Percentiles rank a stretch among this genome's conserved stretches.
These are phyloP conservation scores for Alloscopus bannaensis DNA, from an alignment of 2,888 invertebrate species.

Conservation along the genomic window DNA sequence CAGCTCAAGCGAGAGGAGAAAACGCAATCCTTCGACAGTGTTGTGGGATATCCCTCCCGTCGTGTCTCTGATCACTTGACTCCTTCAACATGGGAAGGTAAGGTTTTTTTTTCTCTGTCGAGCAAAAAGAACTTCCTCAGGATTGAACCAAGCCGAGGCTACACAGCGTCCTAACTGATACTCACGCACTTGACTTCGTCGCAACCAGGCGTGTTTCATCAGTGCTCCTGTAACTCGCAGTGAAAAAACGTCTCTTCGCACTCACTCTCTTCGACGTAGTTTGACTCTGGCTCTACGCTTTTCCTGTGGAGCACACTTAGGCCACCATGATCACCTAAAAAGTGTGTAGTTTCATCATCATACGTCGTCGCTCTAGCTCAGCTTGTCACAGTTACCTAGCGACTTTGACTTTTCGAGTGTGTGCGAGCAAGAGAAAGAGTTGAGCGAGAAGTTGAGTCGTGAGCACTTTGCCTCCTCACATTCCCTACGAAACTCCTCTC, in stretches of 20 bases:
- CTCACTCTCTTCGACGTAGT: constrained; percentile 2
- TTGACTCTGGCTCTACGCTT: too few relatives aligned
- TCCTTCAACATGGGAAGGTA: constrained; percentile 43
- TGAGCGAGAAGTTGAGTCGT: neutral
- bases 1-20: neutral
- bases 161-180: constrained; percentile 62
- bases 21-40: constrained; percentile 31
- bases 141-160: constrained; percentile 54
- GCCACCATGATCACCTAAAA: constrained; percentile 15
- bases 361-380: neutral
- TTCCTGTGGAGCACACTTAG: too few relatives aligned
- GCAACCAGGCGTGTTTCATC: constrained; percentile 67
- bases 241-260: constrained; percentile 14
- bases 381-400: constrained; percentile 57
- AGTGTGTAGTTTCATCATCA: constrained; percentile 24
- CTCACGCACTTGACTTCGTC: constrained; percentile 72
- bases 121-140: constrained; percentile 45
- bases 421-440: constrained; percentile 1
- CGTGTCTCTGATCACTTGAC: constrained; percentile 20
- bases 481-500: too few relatives aligned
- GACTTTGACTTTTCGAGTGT: constrained; percentile 55
- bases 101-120: constrained; percentile 20
- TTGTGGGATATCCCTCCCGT: constrained; percentile 36
- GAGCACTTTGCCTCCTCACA: too few relatives aligned
- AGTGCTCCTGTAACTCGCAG: constrained; percentile 59